These are phyloP conservation scores for Malurus splendens DNA, from an alignment of 2,797 vertebrate genomes.

Conservation along the genomic window DNA sequence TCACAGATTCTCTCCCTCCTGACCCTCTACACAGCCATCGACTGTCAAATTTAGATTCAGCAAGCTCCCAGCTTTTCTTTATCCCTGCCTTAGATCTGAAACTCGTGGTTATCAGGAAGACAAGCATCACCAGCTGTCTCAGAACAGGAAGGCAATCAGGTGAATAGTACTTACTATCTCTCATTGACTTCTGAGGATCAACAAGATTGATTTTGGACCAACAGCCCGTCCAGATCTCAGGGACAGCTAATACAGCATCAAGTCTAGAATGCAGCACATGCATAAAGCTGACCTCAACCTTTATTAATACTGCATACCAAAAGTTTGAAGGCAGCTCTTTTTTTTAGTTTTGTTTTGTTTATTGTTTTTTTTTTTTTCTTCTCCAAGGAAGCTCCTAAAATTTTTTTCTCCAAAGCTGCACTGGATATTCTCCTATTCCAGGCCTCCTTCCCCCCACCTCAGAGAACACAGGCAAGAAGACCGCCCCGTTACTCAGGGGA, in stretches of 20 bases:
- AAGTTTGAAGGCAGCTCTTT: background rate
- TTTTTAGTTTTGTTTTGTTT: background rate
- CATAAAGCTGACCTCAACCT: conserved; percentile 31
- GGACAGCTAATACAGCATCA: conserved; percentile 40
- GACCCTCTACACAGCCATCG: conserved; percentile 76
- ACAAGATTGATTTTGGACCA: conserved; percentile 79
- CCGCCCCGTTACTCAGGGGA: background rate
- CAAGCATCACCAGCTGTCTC: conserved; percentile 79
- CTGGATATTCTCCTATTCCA: background rate
- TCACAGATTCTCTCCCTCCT: conserved; percentile 75
- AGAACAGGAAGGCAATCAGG: conserved; percentile 80
- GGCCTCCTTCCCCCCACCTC: background rate
- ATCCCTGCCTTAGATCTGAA: conserved; percentile 79
- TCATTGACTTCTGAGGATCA: conserved; percentile 74
- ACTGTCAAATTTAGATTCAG: conserved; percentile 80
- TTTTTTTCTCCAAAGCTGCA: background rate
- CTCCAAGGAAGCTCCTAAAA: background rate
- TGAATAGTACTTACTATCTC: conserved; percentile 82
- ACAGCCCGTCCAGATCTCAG: conserved; percentile 61
- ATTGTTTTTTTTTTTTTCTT: too few species aligned
- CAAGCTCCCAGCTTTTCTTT: conserved; percentile 74
- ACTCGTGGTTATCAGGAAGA: conserved; percentile 80
- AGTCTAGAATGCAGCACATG: conserved; percentile 29
- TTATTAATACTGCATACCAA: background rate
- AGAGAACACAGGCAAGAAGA: background rate